phyloP scores from a whole-genome alignment of 2,113 vertebrate genomes.

The Lucifuga dentata region DNA sequence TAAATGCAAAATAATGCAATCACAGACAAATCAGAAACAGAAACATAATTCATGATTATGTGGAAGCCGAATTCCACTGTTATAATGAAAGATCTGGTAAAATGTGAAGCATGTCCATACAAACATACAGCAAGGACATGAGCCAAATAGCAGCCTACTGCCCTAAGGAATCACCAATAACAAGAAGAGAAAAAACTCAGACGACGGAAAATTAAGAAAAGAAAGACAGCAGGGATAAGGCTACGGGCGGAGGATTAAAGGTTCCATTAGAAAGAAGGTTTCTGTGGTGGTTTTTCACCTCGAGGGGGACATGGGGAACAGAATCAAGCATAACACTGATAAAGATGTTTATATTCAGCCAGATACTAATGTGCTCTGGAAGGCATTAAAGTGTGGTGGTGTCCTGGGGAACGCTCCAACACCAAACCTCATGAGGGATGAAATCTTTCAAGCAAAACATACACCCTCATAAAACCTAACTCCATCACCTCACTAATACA shows the following conservation, averaged over 20 bases:
- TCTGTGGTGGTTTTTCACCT: slow-evolving; percentile 8
- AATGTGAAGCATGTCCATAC: not conserved
- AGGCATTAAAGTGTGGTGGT: not conserved
- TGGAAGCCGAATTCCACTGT: no score
- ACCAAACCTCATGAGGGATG: not conserved
- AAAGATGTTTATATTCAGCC: slow-evolving; percentile 6
- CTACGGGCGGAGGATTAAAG: slow-evolving; percentile 6
- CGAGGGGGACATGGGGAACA: not conserved
- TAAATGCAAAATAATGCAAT: no score
- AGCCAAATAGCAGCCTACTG: not conserved
- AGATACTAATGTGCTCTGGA: slow-evolving; percentile 4
- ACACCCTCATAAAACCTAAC: slow-evolving; percentile 6
- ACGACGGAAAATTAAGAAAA: not conserved
- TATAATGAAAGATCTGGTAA: no score
- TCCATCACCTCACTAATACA: not conserved
- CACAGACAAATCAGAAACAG: no score
- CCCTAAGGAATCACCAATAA: not conserved
- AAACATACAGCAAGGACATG: not conserved
- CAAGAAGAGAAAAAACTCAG: not conserved
- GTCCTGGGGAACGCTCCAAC: slow-evolving; percentile 17
- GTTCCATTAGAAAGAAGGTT: not conserved
- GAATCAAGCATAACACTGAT: slow-evolving; percentile 14
- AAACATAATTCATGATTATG: no score
- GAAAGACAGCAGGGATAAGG: not conserved
- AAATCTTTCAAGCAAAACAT: slow-evolving; percentile 41